phyloP scores from a whole-genome alignment of 2,113 vertebrate species.

The Atlantisia rogersi region DNA sequence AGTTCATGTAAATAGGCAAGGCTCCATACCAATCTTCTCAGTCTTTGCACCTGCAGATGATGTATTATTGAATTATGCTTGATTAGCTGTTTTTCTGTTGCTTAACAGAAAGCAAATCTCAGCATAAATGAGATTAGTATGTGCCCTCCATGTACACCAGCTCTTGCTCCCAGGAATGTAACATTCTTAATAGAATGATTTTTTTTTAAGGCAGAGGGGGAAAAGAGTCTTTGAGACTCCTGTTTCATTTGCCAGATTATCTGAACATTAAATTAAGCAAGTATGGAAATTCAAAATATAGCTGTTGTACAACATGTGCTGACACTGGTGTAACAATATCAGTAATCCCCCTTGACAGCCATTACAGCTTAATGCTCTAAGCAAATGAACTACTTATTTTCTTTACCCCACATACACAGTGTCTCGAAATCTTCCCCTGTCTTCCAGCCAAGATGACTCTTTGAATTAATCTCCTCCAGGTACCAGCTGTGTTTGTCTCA shows the following conservation, averaged over 20 bases:
- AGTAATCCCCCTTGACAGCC: constrained; percentile 66
- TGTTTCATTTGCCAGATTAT: constrained; percentile 67
- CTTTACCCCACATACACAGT: constrained; percentile 28
- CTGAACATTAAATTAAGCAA: constrained; percentile 64
- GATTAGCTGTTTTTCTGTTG: constrained; percentile 68
- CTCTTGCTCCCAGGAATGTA: constrained; percentile 57
- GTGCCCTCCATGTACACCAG: constrained; percentile 39
- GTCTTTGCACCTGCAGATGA: constrained; percentile 60
- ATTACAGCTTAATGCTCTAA: constrained; percentile 61
- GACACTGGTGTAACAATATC: constrained; percentile 62
- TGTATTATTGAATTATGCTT: constrained; percentile 70
- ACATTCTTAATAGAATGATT: constrained; percentile 55
- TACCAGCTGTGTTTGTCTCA: constrained; percentile 62
- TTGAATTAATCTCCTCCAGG: constrained; percentile 44
- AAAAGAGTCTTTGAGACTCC: constrained; percentile 29
- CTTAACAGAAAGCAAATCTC: constrained; percentile 72
- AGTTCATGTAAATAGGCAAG: constrained; percentile 21
- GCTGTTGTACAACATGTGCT: constrained; percentile 64
- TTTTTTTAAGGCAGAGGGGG: neutral
- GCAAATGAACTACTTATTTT: constrained; percentile 68
- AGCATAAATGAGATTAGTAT: constrained; percentile 67
- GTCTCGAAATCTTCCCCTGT: constrained; percentile 9
- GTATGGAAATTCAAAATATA: constrained; percentile 66
- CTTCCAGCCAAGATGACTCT: constrained; percentile 45
- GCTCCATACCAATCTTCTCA: constrained; percentile 43